Conservation (phyloP, 1,140 invertebrate species). For the Pentalonia nigronervosa region DNA sequence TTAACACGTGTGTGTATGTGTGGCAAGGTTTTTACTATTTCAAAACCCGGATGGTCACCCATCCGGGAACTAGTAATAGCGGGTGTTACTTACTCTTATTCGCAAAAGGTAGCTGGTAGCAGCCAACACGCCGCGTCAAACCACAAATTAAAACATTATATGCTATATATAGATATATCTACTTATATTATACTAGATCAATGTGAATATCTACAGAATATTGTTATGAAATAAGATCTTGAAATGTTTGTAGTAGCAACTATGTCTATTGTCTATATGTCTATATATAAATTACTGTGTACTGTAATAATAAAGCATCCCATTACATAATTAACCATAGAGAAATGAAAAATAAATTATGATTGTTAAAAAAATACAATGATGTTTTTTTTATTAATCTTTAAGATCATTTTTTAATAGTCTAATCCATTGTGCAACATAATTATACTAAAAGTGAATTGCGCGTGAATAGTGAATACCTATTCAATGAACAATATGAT, state of each 20-base stretch:
- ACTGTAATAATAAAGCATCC: background rate
- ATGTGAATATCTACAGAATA: background rate
- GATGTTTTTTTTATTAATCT: constrained; percentile 24
- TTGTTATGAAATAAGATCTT: constrained; percentile 19
- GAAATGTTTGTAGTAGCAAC: background rate
- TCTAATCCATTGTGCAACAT: background rate
- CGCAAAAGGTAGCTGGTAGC: too few species aligned
- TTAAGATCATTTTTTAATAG: background rate
- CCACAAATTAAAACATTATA: background rate
- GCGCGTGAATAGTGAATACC: background rate
- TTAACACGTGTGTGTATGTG: too few species aligned
- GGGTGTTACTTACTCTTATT: too few species aligned
- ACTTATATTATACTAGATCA: background rate
- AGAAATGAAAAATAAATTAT: background rate
- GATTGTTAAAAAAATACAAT: background rate
- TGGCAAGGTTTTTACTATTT: too few species aligned
- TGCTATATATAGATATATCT: background rate
- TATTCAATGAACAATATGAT: background rate
- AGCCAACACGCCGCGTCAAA: too few species aligned
- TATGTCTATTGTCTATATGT: background rate
- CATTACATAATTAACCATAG: background rate
- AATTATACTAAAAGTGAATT: background rate
- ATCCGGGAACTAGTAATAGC: too few species aligned
- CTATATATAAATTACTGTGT: background rate
- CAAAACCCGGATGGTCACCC: too few species aligned